phyloP scores from a whole-genome alignment of 2,113 vertebrate species.

The Syrmaticus mikado region DNA sequence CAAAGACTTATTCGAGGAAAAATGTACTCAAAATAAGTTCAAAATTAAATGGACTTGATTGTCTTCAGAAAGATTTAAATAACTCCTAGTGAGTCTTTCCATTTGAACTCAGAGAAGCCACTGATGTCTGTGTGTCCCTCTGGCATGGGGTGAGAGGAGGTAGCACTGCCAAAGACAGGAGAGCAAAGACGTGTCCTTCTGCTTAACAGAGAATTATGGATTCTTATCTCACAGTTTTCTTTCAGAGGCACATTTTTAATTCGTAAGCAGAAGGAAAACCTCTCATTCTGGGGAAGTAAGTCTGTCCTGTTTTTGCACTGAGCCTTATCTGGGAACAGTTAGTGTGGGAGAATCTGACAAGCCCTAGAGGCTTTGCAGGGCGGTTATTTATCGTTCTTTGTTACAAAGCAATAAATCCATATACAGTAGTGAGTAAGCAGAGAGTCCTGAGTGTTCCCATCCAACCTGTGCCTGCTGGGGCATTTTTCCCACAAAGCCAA shows the following conservation, averaged over 20 bases:
- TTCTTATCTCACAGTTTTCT: background rate
- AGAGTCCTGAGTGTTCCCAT: background rate
- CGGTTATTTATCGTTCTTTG: conserved; percentile 25
- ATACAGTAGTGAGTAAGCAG: background rate
- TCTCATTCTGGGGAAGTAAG: background rate
- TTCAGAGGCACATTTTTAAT: background rate
- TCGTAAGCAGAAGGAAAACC: background rate
- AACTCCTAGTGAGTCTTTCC: conserved; percentile 47
- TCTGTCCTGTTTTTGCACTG: background rate
- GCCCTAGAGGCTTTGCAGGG: conserved; percentile 3
- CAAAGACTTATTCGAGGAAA: conserved; percentile 43
- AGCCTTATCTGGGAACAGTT: background rate
- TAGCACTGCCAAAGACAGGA: background rate
- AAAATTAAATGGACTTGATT: conserved; percentile 46
- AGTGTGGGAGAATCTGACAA: conserved; percentile 7
- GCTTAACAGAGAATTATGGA: background rate
- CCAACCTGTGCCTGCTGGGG: background rate
- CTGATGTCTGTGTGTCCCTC: background rate
- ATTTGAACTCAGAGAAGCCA: background rate
- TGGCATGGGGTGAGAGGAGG: background rate
- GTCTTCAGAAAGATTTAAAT: conserved; percentile 58
- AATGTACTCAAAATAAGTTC: conserved; percentile 49
- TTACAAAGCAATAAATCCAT: conserved; percentile 22
- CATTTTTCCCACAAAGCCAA: background rate
- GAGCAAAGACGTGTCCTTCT: background rate